phyloP scores from a whole-genome alignment of 2,888 invertebrate genomes.

The Ochlodes sylvanus region DNA sequence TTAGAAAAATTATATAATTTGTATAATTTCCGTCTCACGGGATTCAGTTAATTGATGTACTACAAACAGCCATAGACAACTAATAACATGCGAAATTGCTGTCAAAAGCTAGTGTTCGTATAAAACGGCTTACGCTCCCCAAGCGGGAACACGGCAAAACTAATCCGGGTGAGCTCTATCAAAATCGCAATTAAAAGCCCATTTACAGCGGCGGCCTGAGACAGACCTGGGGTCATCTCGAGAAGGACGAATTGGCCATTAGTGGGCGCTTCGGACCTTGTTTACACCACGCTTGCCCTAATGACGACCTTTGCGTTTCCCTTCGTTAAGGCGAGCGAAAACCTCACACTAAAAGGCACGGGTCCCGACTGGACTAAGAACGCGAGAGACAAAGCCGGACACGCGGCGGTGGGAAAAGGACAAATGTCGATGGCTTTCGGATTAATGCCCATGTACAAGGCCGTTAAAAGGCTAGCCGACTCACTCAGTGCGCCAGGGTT shows the following conservation, averaged over 20 bases:
- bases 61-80: conserved; percentile 6
- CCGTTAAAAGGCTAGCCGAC: conserved; percentile 83
- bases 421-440: conserved; percentile 81
- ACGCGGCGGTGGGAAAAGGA: conserved; percentile 68
- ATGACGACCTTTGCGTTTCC: conserved; percentile 86
- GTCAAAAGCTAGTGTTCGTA: conserved; percentile 25
- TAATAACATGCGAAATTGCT: conserved; percentile 17
- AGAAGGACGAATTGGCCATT: conserved; percentile 85
- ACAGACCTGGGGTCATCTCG: conserved; percentile 81
- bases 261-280: conserved; percentile 84
- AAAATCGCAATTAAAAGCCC: conserved; percentile 84
- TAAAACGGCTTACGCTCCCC: conserved; percentile 29
- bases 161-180: conserved; percentile 77
- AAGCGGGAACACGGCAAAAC: conserved; percentile 52
- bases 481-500: conserved; percentile 80
- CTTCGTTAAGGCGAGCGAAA: conserved; percentile 85
- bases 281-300: conserved; percentile 85
- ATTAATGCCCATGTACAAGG: conserved; percentile 83
- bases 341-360: conserved; percentile 84
- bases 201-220: conserved; percentile 76
- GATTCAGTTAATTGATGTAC: conserved; percentile 7
- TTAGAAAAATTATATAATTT: too few species aligned
- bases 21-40: conserved; percentile 4
- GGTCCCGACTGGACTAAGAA: conserved; percentile 77
- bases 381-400: conserved; percentile 67